Percentiles rank a stretch among this genome's conserved stretches.
Conservation (phyloP, 2,113 vertebrate species). For the Gymnarchus niloticus region DNA sequence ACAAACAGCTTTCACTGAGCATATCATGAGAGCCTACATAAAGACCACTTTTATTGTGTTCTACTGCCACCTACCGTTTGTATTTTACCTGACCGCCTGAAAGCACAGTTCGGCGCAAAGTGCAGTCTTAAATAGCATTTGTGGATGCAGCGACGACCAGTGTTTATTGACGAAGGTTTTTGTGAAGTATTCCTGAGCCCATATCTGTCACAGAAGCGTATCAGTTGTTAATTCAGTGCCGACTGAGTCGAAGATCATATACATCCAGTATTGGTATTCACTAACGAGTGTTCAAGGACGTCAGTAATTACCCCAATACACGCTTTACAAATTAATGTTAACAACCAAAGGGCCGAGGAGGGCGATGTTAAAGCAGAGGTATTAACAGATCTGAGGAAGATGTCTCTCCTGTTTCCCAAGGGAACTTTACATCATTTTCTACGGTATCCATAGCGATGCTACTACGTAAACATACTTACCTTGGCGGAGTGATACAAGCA, state of each 20-base stretch:
- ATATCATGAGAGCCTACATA: no score
- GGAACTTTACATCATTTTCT: neutral
- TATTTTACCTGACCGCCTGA: neutral
- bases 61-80: slow-evolving; percentile 27
- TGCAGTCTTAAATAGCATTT: no score
- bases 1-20: neutral
- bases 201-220: no score
- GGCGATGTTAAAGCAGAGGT: neutral
- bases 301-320: no score
- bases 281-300: no score
- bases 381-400: neutral
- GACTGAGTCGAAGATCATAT: no score
- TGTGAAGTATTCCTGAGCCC: no score
- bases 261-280: no score
- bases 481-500: neutral
- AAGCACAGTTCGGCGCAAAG: neutral
- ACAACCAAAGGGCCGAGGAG: neutral
- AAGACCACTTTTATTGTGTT: slow-evolving; percentile 1
- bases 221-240: no score
- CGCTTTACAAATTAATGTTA: no score
- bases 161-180: no score
- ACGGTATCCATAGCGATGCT: neutral
- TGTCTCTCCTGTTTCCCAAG: neutral
- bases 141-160: no score
- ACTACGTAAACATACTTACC: neutral